Percentiles rank a stretch among this genome's conserved stretches.
Evolutionary conservation across 2,113 vertebrate species (phyloP).

Genomic region (Cyanoliseus patagonus): DNA sequence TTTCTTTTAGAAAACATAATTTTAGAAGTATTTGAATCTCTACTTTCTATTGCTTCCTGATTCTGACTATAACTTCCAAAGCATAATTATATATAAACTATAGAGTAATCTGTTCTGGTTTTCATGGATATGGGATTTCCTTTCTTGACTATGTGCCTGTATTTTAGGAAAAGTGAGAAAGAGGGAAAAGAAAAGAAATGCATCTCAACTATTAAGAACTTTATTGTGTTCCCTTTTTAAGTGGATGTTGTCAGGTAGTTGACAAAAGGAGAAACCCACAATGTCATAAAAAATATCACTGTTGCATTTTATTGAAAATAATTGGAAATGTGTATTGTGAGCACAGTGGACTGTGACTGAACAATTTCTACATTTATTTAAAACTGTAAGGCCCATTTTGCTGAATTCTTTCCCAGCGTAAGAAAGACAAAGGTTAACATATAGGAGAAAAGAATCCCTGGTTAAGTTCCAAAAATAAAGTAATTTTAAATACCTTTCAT

Average conservation of each 20-base stretch:
- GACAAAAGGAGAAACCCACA: neutral
- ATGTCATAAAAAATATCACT: neutral
- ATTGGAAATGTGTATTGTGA: neutral
- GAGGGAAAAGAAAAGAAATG: neutral
- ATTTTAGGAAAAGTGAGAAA: neutral
- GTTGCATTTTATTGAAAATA: neutral
- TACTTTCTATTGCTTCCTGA: neutral
- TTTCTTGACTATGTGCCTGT: neutral
- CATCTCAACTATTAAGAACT: neutral
- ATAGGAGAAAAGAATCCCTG: constrained; percentile 29
- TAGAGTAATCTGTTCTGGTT: neutral
- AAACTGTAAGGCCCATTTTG: neutral
- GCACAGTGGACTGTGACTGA: neutral
- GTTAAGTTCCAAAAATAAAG: constrained; percentile 63
- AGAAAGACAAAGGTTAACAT: constrained; percentile 27
- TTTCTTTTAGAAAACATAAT: neutral
- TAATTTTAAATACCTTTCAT: constrained; percentile 67
- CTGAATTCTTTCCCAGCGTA: neutral
- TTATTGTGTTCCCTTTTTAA: neutral
- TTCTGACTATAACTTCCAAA: neutral
- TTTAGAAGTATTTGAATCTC: neutral
- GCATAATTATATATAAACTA: neutral
- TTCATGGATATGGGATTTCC: neutral
- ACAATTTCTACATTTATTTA: neutral
- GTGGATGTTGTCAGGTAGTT: neutral